phyloP scores from a whole-genome alignment of 2,797 vertebrate species.

The Philypnodon macrostomus region DNA sequence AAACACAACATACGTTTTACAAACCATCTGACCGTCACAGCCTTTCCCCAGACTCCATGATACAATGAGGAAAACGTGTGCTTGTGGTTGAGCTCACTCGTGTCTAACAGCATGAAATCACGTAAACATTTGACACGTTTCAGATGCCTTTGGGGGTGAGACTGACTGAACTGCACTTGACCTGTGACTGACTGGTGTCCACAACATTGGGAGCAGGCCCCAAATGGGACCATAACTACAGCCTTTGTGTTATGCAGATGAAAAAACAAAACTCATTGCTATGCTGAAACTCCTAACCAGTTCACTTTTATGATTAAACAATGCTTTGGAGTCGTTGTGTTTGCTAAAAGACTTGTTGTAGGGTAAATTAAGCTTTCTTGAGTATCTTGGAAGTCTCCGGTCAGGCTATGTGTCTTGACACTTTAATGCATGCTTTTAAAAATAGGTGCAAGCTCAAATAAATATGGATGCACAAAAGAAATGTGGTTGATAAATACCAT shows the following conservation, averaged over 20 bases:
- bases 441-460: no score
- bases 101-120: constrained; percentile 44
- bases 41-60: constrained; percentile 24
- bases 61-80: constrained; percentile 43
- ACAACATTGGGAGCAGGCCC: constrained; percentile 12
- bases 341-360: no score
- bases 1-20: neutral
- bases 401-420: no score
- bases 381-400: no score
- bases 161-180: constrained; percentile 48
- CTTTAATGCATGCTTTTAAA: no score
- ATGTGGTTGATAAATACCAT: no score
- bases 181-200: constrained; percentile 33
- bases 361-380: no score
- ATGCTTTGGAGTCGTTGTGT: no score
- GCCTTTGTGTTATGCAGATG: constrained; percentile 40
- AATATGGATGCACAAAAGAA: no score
- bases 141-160: constrained; percentile 21
- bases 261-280: constrained; percentile 32
- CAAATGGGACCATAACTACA: constrained; percentile 12
- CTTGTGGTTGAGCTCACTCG: constrained; percentile 28
- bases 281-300: no score
- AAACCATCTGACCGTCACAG: constrained; percentile 14
- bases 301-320: no score
- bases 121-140: constrained; percentile 55